Percentiles rank a stretch among this genome's conserved stretches.
Evolutionary conservation across 2,797 vertebrate genomes (phyloP).

Genomic region (Moxostoma hubbsi): DNA sequence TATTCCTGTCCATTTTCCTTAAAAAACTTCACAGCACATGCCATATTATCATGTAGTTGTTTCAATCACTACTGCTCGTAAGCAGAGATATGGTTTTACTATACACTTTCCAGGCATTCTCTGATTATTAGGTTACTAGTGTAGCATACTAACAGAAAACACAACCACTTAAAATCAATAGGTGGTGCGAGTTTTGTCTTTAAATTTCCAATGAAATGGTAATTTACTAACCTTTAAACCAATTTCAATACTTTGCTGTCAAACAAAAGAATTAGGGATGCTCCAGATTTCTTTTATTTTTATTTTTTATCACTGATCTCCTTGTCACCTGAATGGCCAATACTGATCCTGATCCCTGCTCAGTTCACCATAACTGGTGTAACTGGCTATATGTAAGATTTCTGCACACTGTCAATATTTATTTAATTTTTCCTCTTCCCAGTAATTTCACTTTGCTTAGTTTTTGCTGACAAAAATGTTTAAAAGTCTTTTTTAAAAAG

Average conservation of each 20-base stretch:
- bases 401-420: no score
- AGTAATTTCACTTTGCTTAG: no score
- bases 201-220: background rate
- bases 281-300: no score
- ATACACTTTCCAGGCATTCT: constrained; percentile 5
- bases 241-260: background rate
- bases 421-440: no score
- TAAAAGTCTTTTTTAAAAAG: no score
- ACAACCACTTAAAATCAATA: constrained; percentile 12
- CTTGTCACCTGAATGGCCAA: no score
- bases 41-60: background rate
- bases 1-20: constrained; percentile 14
- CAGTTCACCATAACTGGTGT: no score
- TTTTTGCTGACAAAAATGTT: no score
- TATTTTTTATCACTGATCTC: no score
- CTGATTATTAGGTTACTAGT: constrained; percentile 33
- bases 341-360: no score
- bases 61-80: background rate
- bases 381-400: no score
- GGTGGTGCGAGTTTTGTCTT: background rate
- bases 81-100: constrained; percentile 27
- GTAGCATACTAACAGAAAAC: constrained; percentile 9
- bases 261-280: background rate
- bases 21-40: background rate
- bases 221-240: constrained; percentile 3